phyloP scores from a whole-genome alignment of 2,797 vertebrate genomes.

The Bradypodion pumilum region DNA sequence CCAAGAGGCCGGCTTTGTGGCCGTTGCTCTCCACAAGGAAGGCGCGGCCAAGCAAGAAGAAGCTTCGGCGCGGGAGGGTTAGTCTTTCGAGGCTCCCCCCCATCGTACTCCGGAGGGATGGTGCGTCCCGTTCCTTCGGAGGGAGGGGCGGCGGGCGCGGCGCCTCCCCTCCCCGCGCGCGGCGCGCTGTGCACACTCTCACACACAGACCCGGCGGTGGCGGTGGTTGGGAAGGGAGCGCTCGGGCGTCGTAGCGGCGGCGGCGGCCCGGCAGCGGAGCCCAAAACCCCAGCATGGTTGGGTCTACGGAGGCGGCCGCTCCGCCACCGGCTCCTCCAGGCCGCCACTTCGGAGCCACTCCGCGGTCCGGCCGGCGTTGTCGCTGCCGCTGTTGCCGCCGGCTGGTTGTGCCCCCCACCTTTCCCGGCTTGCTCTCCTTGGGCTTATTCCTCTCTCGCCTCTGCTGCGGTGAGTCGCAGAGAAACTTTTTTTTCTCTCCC shows the following conservation, averaged over 20 bases:
- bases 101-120: slow-evolving; percentile 48
- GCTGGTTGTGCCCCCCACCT: slow-evolving; percentile 46
- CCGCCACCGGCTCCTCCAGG: slow-evolving; percentile 45
- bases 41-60: not conserved
- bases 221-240: not conserved
- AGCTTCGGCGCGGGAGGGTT: not conserved
- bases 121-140: slow-evolving; percentile 57
- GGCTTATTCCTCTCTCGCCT: slow-evolving; percentile 67
- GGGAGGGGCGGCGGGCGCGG: slow-evolving; percentile 53
- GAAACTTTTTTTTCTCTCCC: slow-evolving; percentile 43
- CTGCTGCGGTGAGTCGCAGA: slow-evolving; percentile 65
- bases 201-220: slow-evolving; percentile 51
- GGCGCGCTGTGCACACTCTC: slow-evolving; percentile 53
- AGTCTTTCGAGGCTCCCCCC: not conserved
- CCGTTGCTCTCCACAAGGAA: not conserved
- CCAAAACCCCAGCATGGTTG: slow-evolving; percentile 53
- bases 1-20: not conserved
- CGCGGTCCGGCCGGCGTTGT: slow-evolving; percentile 28
- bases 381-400: slow-evolving; percentile 18
- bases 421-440: slow-evolving; percentile 56
- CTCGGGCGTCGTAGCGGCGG: slow-evolving; percentile 22
- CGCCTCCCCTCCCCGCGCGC: slow-evolving; percentile 52
- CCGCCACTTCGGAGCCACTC: not conserved
- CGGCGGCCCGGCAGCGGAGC: slow-evolving; percentile 29
- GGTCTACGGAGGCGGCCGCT: slow-evolving; percentile 23